phyloP scores from a whole-genome alignment of 2,888 invertebrate genomes.

The Netelia melanura region DNA sequence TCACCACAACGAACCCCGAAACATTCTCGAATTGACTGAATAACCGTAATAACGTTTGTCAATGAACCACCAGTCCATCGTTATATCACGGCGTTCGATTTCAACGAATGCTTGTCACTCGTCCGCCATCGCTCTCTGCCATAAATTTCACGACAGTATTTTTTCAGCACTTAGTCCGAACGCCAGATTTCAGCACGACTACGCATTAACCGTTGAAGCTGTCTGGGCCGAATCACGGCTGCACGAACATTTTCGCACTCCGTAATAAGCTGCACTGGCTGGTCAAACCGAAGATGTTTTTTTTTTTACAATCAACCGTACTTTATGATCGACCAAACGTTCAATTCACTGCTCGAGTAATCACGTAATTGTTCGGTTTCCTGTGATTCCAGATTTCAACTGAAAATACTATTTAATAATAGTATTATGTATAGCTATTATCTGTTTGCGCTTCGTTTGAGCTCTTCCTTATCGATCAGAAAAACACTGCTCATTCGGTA shows the following conservation, averaged over 20 bases:
- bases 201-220: slow-evolving; percentile 14
- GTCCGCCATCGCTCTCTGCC: neutral
- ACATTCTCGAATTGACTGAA: slow-evolving; percentile 26
- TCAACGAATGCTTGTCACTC: slow-evolving; percentile 17
- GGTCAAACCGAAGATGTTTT: neutral
- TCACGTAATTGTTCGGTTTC: neutral
- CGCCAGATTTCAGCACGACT: neutral
- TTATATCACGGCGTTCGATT: slow-evolving; percentile 19
- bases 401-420: neutral
- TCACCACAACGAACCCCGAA: slow-evolving; percentile 33
- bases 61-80: slow-evolving; percentile 70
- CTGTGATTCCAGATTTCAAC: neutral
- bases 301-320: neutral
- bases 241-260: neutral
- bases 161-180: neutral
- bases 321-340: neutral
- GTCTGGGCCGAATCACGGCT: neutral
- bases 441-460: too few relatives aligned
- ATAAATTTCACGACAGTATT: slow-evolving; percentile 22
- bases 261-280: neutral
- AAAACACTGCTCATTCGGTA: too few relatives aligned
- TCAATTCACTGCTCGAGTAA: neutral
- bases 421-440: too few relatives aligned
- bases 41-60: slow-evolving; percentile 56
- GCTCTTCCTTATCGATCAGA: too few relatives aligned